These are phyloP conservation scores for Lepidurus couesii DNA, from an alignment of 1,140 invertebrate genomes.

Conservation along the genomic window DNA sequence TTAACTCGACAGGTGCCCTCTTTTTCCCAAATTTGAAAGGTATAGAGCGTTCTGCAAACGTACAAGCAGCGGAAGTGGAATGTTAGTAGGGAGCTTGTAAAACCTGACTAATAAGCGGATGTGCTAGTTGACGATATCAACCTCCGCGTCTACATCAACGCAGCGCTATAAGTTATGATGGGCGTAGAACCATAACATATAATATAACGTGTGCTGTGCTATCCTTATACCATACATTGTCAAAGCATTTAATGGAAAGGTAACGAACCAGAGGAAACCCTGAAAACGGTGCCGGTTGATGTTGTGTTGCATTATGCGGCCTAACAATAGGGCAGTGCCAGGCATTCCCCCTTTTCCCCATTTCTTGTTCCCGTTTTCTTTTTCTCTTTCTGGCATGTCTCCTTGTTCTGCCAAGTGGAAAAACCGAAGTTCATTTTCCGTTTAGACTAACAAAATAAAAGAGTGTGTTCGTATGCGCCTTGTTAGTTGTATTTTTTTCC, in stretches of 20 bases:
- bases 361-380: slow-evolving; percentile 5
- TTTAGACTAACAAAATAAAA: not conserved
- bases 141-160: not conserved
- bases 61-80: not conserved
- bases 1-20: slow-evolving; percentile 5
- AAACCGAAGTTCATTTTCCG: not conserved
- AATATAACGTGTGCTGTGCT: not conserved
- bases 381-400: not conserved
- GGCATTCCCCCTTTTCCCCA: not conserved
- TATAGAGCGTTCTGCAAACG: not conserved
- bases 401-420: not conserved
- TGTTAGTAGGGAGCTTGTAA: not conserved
- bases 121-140: slow-evolving; percentile 8
- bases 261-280: slow-evolving; percentile 12
- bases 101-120: slow-evolving; percentile 12
- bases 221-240: not conserved
- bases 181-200: not conserved
- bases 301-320: slow-evolving; percentile 1
- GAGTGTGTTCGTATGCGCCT: not conserved
- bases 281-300: not conserved
- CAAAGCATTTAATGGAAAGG: slow-evolving; percentile 7
- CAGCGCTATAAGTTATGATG: slow-evolving; percentile 12
- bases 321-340: slow-evolving; percentile 17
- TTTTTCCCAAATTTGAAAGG: not conserved
- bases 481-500: not conserved